phyloP scores from a whole-genome alignment of 2,888 invertebrate species.

The Pammene fasciana region DNA sequence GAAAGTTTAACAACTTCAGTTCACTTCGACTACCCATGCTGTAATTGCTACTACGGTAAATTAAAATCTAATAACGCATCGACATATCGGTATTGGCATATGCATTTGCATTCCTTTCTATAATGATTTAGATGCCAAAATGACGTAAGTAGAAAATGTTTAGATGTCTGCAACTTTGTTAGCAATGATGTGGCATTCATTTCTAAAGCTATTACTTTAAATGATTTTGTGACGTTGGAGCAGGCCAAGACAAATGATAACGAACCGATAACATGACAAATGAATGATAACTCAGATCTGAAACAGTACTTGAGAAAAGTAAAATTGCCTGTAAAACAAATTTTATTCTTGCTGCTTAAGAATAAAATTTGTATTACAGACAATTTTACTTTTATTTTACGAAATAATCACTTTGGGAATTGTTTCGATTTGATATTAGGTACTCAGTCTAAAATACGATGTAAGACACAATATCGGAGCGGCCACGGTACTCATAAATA shows the following conservation, averaged over 20 bases:
- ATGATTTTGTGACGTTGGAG: not conserved
- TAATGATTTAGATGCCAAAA: not conserved
- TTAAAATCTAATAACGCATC: not conserved
- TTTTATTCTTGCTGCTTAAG: too few species aligned
- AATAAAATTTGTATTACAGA: too few species aligned
- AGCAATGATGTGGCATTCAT: not conserved
- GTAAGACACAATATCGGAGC: too few species aligned
- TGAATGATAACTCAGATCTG: not conserved
- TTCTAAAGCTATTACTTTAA: conserved; percentile 7
- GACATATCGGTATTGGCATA: not conserved
- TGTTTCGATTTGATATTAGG: too few species aligned
- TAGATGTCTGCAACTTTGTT: conserved; percentile 1
- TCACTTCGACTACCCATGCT: too few species aligned
- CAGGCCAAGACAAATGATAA: conserved; percentile 10
- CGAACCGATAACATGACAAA: not conserved
- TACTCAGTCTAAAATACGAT: too few species aligned
- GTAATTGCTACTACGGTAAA: too few species aligned
- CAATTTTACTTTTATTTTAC: too few species aligned
- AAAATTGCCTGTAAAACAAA: not conserved
- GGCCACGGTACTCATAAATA: too few species aligned
- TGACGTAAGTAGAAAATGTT: not conserved
- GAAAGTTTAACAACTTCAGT: too few species aligned
- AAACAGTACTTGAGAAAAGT: not conserved
- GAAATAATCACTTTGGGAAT: too few species aligned
- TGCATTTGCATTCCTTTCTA: not conserved